phyloP scores from a whole-genome alignment of 2,113 vertebrate genomes.

The Pholis gunnellus region DNA sequence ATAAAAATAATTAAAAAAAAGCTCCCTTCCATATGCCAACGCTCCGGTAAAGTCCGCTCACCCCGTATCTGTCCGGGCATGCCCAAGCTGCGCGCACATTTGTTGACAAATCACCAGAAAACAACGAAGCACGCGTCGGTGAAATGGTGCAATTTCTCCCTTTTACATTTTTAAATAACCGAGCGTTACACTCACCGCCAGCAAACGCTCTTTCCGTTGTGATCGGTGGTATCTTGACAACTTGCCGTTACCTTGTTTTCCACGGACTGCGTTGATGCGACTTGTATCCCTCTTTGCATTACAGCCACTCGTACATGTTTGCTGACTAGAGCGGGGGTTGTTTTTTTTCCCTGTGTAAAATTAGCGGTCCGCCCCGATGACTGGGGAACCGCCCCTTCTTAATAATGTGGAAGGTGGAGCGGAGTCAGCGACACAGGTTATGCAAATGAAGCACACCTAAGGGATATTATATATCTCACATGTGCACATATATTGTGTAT shows the following conservation, averaged over 20 bases:
- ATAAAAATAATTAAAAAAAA: background rate
- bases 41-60: background rate
- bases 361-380: slow-evolving; percentile 43
- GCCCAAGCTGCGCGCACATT: slow-evolving; percentile 33
- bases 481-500: background rate
- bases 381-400: slow-evolving; percentile 48
- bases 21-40: background rate
- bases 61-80: slow-evolving; percentile 63
- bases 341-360: slow-evolving; percentile 35
- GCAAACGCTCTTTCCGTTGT: slow-evolving; percentile 68
- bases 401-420: slow-evolving; percentile 39
- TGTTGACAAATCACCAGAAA: slow-evolving; percentile 45
- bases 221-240: slow-evolving; percentile 77
- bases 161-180: background rate
- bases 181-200: slow-evolving; percentile 76
- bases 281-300: slow-evolving; percentile 59
- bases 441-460: slow-evolving; percentile 56
- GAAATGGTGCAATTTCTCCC: too few relatives aligned
- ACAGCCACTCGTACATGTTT: slow-evolving; percentile 58
- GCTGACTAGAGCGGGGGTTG: slow-evolving; percentile 46
- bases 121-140: background rate
- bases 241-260: slow-evolving; percentile 48
- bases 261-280: slow-evolving; percentile 34
- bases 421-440: slow-evolving; percentile 48
- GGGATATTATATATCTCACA: background rate